phyloP scores from a whole-genome alignment of 2,888 invertebrate genomes.

The Hypomecis atomaria region DNA sequence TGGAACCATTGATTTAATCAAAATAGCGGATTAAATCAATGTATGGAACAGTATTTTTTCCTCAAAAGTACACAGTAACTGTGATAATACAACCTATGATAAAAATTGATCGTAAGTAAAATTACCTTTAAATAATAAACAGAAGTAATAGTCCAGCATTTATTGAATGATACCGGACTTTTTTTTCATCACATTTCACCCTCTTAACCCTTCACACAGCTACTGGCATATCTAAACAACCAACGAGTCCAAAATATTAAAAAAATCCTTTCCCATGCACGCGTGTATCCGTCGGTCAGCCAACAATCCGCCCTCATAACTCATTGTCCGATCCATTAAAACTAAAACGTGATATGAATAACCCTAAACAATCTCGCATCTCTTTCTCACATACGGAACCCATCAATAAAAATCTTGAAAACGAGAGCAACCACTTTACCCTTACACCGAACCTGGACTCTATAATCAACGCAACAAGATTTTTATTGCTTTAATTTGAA shows the following conservation, averaged over 20 bases:
- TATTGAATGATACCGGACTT: no score
- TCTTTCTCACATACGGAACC: conserved; percentile 62
- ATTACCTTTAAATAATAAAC: no score
- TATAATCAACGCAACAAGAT: conserved; percentile 3
- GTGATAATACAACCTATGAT: no score
- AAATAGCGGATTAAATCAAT: no score
- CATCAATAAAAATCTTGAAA: conserved; percentile 54
- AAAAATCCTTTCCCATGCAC: conserved; percentile 52
- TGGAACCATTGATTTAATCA: no score
- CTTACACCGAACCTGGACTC: conserved; percentile 16
- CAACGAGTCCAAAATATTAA: conserved; percentile 15
- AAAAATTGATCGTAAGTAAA: no score
- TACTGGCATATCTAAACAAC: background rate
- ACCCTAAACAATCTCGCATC: conserved; percentile 62
- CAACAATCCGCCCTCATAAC: conserved; percentile 68
- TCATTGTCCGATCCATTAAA: conserved; percentile 65
- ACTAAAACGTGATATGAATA: conserved; percentile 63
- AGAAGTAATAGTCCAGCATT: no score
- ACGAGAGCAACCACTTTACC: conserved; percentile 36
- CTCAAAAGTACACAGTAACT: no score
- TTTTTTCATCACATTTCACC: no score
- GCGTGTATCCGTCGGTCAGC: conserved; percentile 59
- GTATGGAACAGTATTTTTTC: no score
- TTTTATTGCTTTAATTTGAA: conserved; percentile 25
- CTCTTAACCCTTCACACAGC: background rate